Evolutionary conservation across 1,140 invertebrate genomes (phyloP).

Genomic region (Sipha flava): DNA sequence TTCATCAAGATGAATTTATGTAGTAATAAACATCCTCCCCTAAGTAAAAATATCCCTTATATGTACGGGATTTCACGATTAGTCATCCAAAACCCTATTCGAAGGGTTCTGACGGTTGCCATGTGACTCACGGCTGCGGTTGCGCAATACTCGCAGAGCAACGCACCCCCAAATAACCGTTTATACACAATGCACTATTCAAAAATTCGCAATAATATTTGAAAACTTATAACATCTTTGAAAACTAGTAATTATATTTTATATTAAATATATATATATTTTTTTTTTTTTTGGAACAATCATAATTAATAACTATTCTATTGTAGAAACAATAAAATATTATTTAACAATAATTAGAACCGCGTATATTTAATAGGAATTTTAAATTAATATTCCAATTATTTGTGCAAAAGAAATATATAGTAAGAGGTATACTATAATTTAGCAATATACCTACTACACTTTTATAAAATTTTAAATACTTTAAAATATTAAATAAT

Average conservation of each 20-base stretch:
- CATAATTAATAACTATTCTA: no score
- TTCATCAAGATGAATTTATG: slow-evolving; percentile 3
- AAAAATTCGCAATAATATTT: background rate
- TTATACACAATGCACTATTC: background rate
- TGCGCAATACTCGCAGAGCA: background rate
- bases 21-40: background rate
- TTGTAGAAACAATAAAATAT: no score
- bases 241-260: background rate
- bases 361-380: no score
- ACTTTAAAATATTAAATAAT: no score
- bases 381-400: no score
- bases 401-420: no score
- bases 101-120: slow-evolving; percentile 21
- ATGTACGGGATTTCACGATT: background rate
- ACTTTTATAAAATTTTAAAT: no score
- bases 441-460: no score
- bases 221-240: background rate
- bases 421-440: no score
- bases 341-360: no score
- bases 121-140: slow-evolving; percentile 22
- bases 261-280: no score
- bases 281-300: no score
- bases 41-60: background rate
- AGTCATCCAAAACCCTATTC: slow-evolving; percentile 24
- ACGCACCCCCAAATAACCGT: background rate